Base-by-base conservation (phyloP, 2,113 vertebrate genomes). In the Loxodonta africana region DNA sequence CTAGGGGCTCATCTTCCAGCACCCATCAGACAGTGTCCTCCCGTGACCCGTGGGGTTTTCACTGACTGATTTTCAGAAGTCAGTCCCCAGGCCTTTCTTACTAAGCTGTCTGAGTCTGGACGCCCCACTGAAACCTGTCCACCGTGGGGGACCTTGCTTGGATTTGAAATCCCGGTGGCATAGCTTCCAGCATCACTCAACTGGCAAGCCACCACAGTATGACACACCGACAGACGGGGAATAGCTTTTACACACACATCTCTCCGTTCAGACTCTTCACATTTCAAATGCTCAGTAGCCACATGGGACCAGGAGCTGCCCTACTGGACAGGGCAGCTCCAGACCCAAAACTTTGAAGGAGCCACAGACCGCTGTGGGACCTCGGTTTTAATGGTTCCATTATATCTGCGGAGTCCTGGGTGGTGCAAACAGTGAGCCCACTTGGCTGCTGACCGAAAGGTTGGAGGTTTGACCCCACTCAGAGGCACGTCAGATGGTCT, bases 321-420 rank as follows among this genome's bases (percentile, higher is more conserved):
- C 1, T 33, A 4, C 18, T 0, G 63, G 65, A 44, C 6, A 0
- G 37, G 0, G 10, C 6, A 4, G 28, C 41, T 51, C 18, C 9
- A 2, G 0, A 51, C 20, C 33, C 25, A 41, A 51, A 78, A 80
- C 46, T 12, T 48, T 21, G 37, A 11, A 53, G 81, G 33, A 23
- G 33, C 71, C 5, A 1, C 2, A 73, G 63, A 8, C 10, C 62
- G 53, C 53, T 5, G 25, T 12, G 14, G 30, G 65, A 3, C 73
- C 73, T 65, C 20, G 15, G n/a, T 20, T 18, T 41, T 15, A 17
- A 8, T 14, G 33, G 69, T 21, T 12, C 33, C 8, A n/a, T 5
- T 2, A 20, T 17, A 20, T 7, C 21, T n/a, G n/a, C 7, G 37
- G n/a, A 74, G 73, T 5, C 37, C 73, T 74, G 37, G 30, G 20